Percentiles rank a stretch among this genome's conserved stretches.
These are phyloP conservation scores for Ptychodera flava DNA, from an alignment of 35 echinoderm and acorn worm genomes.

Conservation along the genomic window DNA sequence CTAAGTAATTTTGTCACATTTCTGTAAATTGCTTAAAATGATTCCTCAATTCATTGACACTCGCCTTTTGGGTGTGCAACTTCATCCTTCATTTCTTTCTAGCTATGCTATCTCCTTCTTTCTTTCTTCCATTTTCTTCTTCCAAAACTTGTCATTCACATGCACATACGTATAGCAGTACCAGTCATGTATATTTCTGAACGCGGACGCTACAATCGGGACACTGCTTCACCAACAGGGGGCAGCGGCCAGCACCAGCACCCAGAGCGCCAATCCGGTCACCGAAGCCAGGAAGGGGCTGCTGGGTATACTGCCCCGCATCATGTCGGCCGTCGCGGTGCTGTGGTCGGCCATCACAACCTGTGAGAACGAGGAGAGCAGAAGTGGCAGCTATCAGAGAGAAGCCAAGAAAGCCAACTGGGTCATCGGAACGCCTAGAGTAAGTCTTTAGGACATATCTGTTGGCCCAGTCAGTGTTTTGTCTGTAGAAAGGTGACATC, in stretches of 20 bases:
- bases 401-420: slow-evolving; percentile 45
- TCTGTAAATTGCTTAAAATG: too few species aligned
- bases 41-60: too few species aligned
- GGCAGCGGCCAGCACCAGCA: slow-evolving; percentile 40
- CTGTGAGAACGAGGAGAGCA: slow-evolving; percentile 34
- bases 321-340: slow-evolving; percentile 72
- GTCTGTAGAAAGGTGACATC: too few species aligned
- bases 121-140: not conserved
- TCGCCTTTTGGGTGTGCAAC: too few species aligned
- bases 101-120: too few species aligned
- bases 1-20: too few species aligned
- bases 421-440: slow-evolving; percentile 89
- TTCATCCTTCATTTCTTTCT: too few species aligned
- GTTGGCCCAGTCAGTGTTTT: too few species aligned
- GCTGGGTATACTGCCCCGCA: slow-evolving; percentile 77
- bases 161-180: too few species aligned
- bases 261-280: slow-evolving; percentile 70
- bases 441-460: too few species aligned
- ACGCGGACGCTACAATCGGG: not conserved
- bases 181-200: not conserved
- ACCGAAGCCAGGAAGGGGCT: slow-evolving; percentile 80
- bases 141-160: not conserved
- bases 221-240: slow-evolving; percentile 27
- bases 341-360: slow-evolving; percentile 73
- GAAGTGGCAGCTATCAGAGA: slow-evolving; percentile 8